phyloP scores from a whole-genome alignment of 2,113 vertebrate genomes.

The Athene cunicularia region DNA sequence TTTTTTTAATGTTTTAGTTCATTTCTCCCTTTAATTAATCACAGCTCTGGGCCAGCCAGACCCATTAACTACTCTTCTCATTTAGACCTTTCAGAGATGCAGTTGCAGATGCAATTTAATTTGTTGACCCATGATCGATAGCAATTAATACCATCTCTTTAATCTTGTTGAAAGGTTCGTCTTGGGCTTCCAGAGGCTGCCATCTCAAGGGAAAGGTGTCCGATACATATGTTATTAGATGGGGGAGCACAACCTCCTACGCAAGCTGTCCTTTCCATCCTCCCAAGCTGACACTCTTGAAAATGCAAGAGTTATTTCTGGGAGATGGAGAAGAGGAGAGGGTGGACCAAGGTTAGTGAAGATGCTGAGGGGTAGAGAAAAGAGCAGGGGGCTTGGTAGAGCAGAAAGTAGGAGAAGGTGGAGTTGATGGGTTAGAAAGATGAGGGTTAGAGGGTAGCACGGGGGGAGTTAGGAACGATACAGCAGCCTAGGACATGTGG shows the following conservation, averaged over 20 bases:
- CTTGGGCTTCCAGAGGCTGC: slow-evolving; percentile 75
- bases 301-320: background rate
- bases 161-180: slow-evolving; percentile 89
- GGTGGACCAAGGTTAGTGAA: background rate
- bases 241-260: background rate
- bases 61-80: slow-evolving; percentile 88
- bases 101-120: slow-evolving; percentile 92
- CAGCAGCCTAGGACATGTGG: background rate
- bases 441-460: background rate
- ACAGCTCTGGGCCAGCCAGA: slow-evolving; percentile 81
- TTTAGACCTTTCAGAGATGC: slow-evolving; percentile 78
- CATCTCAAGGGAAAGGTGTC: slow-evolving; percentile 61
- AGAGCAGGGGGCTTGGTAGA: background rate
- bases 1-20: slow-evolving; percentile 49
- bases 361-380: background rate
- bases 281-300: rapidly evolving
- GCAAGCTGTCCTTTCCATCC: rapidly evolving
- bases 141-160: slow-evolving; percentile 94
- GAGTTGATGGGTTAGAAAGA: background rate
- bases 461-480: background rate
- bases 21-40: slow-evolving; percentile 87
- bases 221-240: background rate
- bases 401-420: background rate
- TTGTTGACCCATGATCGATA: slow-evolving; percentile 92
- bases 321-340: background rate